Percentiles rank a stretch among this genome's conserved stretches.
Conservation (phyloP, 2,113 vertebrate species). For the Picathartes gymnocephalus region DNA sequence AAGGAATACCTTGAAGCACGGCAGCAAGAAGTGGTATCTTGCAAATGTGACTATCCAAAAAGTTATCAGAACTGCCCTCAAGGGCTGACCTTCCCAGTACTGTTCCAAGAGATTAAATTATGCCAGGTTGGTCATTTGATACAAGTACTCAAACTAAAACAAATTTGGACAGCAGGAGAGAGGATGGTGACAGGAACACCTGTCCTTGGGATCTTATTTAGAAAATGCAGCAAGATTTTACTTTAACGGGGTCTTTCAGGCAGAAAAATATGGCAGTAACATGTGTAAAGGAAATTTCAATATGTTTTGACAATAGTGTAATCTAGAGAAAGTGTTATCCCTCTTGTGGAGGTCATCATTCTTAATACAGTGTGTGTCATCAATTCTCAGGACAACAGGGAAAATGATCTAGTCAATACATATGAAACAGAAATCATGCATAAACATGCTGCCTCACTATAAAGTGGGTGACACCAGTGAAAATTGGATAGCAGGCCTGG, state of each 20-base stretch:
- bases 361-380: constrained; percentile 99
- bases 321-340: constrained; percentile 91
- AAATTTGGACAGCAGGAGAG: background rate
- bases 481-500: constrained; percentile 94
- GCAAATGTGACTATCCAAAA: constrained; percentile 34
- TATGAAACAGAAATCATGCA: constrained; percentile 99
- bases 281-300: constrained; percentile 88
- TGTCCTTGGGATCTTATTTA: constrained; percentile 76
- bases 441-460: constrained; percentile 91
- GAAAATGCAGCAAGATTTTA: constrained; percentile 72
- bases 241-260: constrained; percentile 79
- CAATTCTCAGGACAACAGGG: constrained; percentile 98
- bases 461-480: constrained; percentile 88
- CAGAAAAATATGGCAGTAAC: constrained; percentile 86
- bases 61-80: constrained; percentile 58
- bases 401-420: constrained; percentile 97
- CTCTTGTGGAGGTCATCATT: constrained; percentile 97
- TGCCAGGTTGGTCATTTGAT: constrained; percentile 66
- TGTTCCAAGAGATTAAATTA: constrained; percentile 56
- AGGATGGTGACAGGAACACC: constrained; percentile 53
- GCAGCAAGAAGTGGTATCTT: constrained; percentile 21
- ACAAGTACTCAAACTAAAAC: constrained; percentile 34
- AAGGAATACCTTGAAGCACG: background rate
- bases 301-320: constrained; percentile 96
- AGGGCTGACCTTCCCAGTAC: constrained; percentile 46